Percentiles rank a stretch among this genome's conserved stretches.
Evolutionary conservation across 2,888 invertebrate species (phyloP).

Genomic region (Galeopsomyia nigrocyanea): DNA sequence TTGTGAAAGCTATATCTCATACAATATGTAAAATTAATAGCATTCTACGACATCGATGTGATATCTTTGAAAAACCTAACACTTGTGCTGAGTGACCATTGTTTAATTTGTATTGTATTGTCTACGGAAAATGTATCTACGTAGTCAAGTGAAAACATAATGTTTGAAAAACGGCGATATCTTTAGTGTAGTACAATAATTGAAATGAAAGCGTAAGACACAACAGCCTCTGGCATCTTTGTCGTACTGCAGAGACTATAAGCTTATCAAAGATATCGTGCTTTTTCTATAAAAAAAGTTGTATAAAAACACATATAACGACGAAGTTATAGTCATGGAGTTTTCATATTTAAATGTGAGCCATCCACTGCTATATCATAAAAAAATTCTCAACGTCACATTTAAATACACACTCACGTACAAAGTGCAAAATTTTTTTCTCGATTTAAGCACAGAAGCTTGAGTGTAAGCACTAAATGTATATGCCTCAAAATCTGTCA

Average conservation of each 20-base stretch:
- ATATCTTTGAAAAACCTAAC: slow-evolving; percentile 43
- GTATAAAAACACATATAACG: slow-evolving; percentile 15
- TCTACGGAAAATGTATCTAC: slow-evolving; percentile 15
- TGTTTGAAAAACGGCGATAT: slow-evolving; percentile 11
- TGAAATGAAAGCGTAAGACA: slow-evolving; percentile 15
- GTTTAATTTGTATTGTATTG: slow-evolving; percentile 24
- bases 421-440: not conserved
- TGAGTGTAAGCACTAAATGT: slow-evolving; percentile 1
- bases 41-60: slow-evolving; percentile 48
- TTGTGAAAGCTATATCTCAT: too few relatives aligned
- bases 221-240: slow-evolving; percentile 7
- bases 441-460: not conserved
- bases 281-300: not conserved
- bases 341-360: not conserved
- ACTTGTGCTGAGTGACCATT: slow-evolving; percentile 35
- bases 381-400: not conserved
- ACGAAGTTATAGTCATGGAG: not conserved
- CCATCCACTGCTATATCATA: not conserved
- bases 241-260: slow-evolving; percentile 6
- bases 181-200: slow-evolving; percentile 1
- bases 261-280: not conserved
- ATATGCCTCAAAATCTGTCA: slow-evolving; percentile 3
- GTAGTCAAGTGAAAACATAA: slow-evolving; percentile 20
- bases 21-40: slow-evolving; percentile 17
- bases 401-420: not conserved